Evolutionary conservation across 2,888 invertebrate genomes (phyloP).

Genomic region (Lepas anatifera): DNA sequence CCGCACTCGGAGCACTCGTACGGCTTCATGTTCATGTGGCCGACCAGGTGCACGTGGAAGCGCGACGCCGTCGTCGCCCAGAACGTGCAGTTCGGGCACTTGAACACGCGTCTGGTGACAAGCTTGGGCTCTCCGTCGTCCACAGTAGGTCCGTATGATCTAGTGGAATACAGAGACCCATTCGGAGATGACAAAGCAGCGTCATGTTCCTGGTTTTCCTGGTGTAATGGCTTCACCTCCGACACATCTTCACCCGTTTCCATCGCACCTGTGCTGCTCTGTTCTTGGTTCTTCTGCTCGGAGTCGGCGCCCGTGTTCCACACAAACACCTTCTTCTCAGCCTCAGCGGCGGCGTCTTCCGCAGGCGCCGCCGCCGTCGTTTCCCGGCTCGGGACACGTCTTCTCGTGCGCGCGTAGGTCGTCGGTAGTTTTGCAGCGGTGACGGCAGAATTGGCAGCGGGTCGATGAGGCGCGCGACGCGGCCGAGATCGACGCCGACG

Average conservation of each 20-base stretch:
- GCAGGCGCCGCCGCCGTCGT: constrained; percentile 23
- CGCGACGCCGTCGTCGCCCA: constrained; percentile 87
- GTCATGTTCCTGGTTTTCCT: no score
- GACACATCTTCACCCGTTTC: no score
- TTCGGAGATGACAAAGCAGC: no score
- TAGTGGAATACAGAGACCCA: no score
- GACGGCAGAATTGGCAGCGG: constrained; percentile 72
- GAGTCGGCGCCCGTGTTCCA: constrained; percentile 26
- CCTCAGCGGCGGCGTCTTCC: constrained; percentile 16
- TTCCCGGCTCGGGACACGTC: constrained; percentile 49
- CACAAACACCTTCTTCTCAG: constrained; percentile 29
- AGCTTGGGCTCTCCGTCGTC: neutral
- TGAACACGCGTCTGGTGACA: constrained; percentile 53
- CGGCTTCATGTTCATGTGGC: constrained; percentile 78
- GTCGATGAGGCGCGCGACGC: constrained; percentile 41
- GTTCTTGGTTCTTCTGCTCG: no score
- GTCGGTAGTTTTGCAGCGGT: constrained; percentile 69
- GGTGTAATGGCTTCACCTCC: no score
- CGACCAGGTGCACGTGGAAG: constrained; percentile 87
- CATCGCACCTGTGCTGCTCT: no score
- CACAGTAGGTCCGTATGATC: no score
- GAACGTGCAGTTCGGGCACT: constrained; percentile 83
- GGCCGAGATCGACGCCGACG: neutral
- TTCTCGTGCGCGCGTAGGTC: constrained; percentile 63
- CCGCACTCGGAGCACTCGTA: constrained; percentile 91